Evolutionary conservation across 2,797 vertebrate genomes (phyloP).

Genomic region (Nannoperca obscura): DNA sequence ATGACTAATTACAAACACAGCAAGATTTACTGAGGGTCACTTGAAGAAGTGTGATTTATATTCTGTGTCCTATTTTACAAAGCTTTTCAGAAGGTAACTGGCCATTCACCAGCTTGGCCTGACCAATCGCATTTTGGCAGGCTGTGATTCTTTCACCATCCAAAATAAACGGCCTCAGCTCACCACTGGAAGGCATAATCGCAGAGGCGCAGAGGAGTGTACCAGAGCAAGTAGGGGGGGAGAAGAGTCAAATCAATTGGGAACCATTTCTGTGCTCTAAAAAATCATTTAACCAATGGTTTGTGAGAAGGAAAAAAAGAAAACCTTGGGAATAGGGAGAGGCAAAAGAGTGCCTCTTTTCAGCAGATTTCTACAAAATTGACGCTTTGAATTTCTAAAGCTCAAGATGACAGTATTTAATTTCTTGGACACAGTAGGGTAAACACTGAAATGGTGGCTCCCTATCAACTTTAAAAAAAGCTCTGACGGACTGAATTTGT

Average conservation of each 20-base stretch:
- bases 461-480: background rate
- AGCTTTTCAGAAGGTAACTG: slow-evolving; percentile 38
- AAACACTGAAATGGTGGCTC: background rate
- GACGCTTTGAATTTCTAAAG: background rate
- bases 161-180: slow-evolving; percentile 40
- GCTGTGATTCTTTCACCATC: slow-evolving; percentile 16
- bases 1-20: background rate
- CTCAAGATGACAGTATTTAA: background rate
- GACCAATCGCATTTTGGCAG: slow-evolving; percentile 25
- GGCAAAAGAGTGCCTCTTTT: background rate
- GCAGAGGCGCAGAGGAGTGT: slow-evolving; percentile 15
- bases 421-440: background rate
- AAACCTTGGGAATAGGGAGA: background rate
- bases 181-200: slow-evolving; percentile 20
- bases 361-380: slow-evolving; percentile 4
- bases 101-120: slow-evolving; percentile 25
- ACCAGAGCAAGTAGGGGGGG: background rate
- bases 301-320: background rate
- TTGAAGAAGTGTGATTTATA: slow-evolving; percentile 10
- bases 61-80: slow-evolving; percentile 14
- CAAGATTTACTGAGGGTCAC: slow-evolving; percentile 13
- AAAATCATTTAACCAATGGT: slow-evolving; percentile 18
- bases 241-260: slow-evolving; percentile 36
- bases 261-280: slow-evolving; percentile 25
- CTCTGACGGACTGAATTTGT: background rate